Evolutionary conservation across 2,797 vertebrate genomes (phyloP).

Genomic region (Gymnoscopelus microlampas): DNA sequence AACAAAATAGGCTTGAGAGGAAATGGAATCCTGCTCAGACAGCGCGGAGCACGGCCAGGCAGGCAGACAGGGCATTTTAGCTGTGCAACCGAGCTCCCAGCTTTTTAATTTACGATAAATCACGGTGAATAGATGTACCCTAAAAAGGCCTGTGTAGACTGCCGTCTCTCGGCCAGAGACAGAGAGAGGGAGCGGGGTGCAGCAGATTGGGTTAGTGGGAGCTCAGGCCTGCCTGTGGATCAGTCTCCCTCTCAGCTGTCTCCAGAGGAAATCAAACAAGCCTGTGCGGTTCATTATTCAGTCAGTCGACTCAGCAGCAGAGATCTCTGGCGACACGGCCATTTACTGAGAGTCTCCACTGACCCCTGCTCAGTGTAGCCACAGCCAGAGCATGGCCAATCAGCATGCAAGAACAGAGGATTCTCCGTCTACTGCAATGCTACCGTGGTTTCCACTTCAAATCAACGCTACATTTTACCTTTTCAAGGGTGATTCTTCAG

Average conservation of each 20-base stretch:
- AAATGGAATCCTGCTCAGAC: slow-evolving; percentile 74
- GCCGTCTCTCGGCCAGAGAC: slow-evolving; percentile 62
- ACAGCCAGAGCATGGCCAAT: slow-evolving; percentile 41
- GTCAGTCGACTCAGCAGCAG: slow-evolving; percentile 62
- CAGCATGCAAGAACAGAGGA: slow-evolving; percentile 47
- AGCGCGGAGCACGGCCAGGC: slow-evolving; percentile 29
- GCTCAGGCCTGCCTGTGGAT: slow-evolving; percentile 62
- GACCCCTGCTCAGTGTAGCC: slow-evolving; percentile 52
- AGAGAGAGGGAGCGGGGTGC: slow-evolving; percentile 60
- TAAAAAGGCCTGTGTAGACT: slow-evolving; percentile 62
- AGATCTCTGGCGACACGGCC: slow-evolving; percentile 65
- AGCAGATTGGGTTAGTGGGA: slow-evolving; percentile 73
- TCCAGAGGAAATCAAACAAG: slow-evolving; percentile 78
- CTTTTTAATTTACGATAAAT: slow-evolving; percentile 82
- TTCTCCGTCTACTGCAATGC: slow-evolving; percentile 19
- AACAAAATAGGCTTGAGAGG: slow-evolving; percentile 69
- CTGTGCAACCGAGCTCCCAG: slow-evolving; percentile 68
- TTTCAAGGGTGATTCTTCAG: not conserved
- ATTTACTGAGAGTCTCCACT: slow-evolving; percentile 66
- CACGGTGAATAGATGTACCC: slow-evolving; percentile 72
- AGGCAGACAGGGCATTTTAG: slow-evolving; percentile 65
- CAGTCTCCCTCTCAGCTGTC: slow-evolving; percentile 72
- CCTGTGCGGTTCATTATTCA: slow-evolving; percentile 72
- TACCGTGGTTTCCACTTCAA: slow-evolving; percentile 26
- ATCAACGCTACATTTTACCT: slow-evolving; percentile 9